Conservation (phyloP, 2,113 vertebrate genomes). For the Turnix velox region DNA sequence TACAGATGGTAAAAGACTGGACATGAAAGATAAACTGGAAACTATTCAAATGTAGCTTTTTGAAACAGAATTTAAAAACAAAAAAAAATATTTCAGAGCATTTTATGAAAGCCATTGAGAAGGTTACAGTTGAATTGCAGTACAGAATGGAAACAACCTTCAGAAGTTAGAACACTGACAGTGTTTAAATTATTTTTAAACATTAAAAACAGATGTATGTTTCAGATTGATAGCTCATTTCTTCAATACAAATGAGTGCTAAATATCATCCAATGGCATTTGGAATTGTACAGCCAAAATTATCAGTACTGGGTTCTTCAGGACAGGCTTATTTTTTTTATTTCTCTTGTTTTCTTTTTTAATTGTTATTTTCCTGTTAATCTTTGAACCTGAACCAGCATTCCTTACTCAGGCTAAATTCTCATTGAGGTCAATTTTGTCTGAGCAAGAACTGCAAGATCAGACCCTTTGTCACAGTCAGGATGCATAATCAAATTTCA, state of each 20-base stretch:
- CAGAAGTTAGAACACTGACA: background rate
- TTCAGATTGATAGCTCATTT: background rate
- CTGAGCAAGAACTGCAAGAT: background rate
- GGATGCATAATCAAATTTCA: background rate
- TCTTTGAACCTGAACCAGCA: background rate
- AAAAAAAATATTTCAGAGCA: background rate
- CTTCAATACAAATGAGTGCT: background rate
- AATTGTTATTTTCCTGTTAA: background rate
- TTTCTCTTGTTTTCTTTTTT: background rate
- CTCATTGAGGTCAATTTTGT: background rate
- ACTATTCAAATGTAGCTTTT: background rate
- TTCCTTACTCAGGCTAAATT: background rate
- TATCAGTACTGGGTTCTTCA: background rate
- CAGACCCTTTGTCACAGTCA: background rate
- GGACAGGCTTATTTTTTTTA: background rate
- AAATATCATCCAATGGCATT: background rate
- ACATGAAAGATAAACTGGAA: background rate
- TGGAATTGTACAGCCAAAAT: background rate
- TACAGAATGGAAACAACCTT: background rate
- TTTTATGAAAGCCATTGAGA: background rate
- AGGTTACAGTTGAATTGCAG: background rate
- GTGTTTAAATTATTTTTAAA: background rate
- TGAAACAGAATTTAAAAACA: background rate
- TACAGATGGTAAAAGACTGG: background rate
- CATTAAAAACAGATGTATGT: fast-evolving